Percentiles rank a stretch among this genome's conserved stretches.
These are phyloP conservation scores for Tapirus indicus DNA, from an alignment of 2,797 vertebrate species.

Conservation along the genomic window DNA sequence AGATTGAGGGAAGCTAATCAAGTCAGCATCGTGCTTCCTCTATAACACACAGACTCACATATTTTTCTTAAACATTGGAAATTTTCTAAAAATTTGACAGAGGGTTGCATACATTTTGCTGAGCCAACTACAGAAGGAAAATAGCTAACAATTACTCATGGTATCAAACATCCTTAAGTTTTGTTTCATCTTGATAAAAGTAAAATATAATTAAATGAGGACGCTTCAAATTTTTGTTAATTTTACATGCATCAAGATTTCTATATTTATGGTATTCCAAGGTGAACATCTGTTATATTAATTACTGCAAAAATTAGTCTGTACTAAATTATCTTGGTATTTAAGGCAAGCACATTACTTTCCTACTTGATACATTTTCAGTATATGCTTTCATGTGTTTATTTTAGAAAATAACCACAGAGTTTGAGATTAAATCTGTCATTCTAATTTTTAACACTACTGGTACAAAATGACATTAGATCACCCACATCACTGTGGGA, in stretches of 20 bases:
- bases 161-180: constrained; percentile 33
- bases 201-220: constrained; percentile 22
- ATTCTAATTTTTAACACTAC: constrained; percentile 51
- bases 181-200: constrained; percentile 69
- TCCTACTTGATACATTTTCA: constrained; percentile 64
- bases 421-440: constrained; percentile 39
- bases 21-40: constrained; percentile 58
- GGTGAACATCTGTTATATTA: constrained; percentile 72
- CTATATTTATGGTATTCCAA: constrained; percentile 61
- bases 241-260: constrained; percentile 60
- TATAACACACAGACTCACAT: constrained; percentile 29
- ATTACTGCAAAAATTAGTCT: background rate
- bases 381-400: constrained; percentile 47
- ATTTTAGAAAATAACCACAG: constrained; percentile 62
- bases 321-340: constrained; percentile 41
- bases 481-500: constrained; percentile 67
- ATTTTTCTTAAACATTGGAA: constrained; percentile 13
- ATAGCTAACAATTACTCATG: constrained; percentile 56
- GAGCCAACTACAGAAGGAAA: constrained; percentile 68
- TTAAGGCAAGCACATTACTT: constrained; percentile 23
- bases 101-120: constrained; percentile 40
- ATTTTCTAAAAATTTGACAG: background rate
- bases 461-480: constrained; percentile 60
- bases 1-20: constrained; percentile 61
- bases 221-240: constrained; percentile 31